phyloP scores from a whole-genome alignment of 2,113 vertebrate genomes.

The Sterrhoptilus dennistouni region DNA sequence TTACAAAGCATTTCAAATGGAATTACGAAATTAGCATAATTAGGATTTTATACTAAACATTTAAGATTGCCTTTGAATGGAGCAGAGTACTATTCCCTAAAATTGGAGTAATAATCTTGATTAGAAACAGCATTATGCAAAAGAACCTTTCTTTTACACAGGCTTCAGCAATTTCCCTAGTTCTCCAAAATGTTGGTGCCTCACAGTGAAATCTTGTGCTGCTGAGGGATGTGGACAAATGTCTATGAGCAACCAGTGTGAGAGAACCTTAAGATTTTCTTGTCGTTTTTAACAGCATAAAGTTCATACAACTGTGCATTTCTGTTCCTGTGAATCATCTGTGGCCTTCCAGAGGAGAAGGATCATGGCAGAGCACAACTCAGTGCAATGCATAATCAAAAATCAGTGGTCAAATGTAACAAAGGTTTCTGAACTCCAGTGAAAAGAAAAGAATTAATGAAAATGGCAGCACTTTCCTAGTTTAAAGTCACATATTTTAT shows the following conservation, averaged over 20 bases:
- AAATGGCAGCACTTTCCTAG: background rate
- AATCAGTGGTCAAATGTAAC: background rate
- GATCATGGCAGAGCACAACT: background rate
- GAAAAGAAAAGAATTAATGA: background rate
- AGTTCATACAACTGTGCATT: background rate
- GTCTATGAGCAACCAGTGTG: background rate
- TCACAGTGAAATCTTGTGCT: background rate
- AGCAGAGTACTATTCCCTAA: background rate
- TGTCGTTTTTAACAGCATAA: background rate
- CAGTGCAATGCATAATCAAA: background rate
- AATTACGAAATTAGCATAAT: conserved; percentile 27
- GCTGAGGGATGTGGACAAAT: background rate
- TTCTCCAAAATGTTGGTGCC: background rate
- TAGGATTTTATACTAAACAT: background rate
- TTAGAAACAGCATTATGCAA: conserved; percentile 16
- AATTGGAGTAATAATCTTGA: conserved; percentile 6
- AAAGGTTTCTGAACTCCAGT: background rate
- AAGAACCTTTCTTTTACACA: background rate
- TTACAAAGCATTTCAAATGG: conserved; percentile 28
- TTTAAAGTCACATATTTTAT: background rate
- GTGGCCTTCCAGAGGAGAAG: background rate
- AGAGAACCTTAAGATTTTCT: background rate
- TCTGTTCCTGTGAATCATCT: background rate
- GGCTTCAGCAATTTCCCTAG: background rate
- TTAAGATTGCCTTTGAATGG: background rate